Evolutionary conservation across 2,797 vertebrate species (phyloP).

Genomic region (Falco concolor): DNA sequence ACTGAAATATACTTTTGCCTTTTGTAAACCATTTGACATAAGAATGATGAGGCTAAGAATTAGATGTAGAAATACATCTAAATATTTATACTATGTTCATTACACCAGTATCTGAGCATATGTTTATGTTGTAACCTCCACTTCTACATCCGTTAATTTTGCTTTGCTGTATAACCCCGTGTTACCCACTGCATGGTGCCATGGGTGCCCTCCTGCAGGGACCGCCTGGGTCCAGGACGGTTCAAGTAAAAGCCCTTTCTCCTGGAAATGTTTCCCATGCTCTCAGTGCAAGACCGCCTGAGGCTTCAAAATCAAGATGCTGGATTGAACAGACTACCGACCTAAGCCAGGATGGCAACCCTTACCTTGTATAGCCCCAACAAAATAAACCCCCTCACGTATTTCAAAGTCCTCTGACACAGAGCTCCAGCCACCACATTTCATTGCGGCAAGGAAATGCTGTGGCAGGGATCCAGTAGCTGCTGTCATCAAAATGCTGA

Average conservation of each 20-base stretch:
- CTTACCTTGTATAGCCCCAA: neutral
- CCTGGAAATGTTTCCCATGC: neutral
- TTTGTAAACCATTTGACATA: slow-evolving; percentile 35
- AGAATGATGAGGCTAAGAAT: slow-evolving; percentile 21
- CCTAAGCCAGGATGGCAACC: neutral
- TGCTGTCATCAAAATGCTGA: neutral
- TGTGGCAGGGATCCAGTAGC: neutral
- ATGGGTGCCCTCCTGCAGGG: neutral
- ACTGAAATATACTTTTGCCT: neutral
- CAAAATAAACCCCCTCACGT: neutral
- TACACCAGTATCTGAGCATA: neutral
- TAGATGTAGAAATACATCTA: slow-evolving; percentile 32
- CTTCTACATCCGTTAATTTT: neutral
- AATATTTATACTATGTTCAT: slow-evolving; percentile 1
- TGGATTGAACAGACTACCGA: neutral
- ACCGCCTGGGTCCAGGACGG: rapidly evolving
- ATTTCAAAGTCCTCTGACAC: neutral
- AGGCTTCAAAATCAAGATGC: neutral
- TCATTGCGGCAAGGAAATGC: neutral
- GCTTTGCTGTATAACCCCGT: neutral
- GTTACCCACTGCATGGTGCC: neutral
- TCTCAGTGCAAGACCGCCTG: neutral
- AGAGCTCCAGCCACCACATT: neutral
- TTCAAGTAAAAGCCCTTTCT: neutral
- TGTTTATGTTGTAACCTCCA: neutral